A percentile compares a stretch with the other conserved stretches of the same genome.
Conservation (phyloP, 1,140 invertebrate genomes). For the Nomia melanderi region DNA sequence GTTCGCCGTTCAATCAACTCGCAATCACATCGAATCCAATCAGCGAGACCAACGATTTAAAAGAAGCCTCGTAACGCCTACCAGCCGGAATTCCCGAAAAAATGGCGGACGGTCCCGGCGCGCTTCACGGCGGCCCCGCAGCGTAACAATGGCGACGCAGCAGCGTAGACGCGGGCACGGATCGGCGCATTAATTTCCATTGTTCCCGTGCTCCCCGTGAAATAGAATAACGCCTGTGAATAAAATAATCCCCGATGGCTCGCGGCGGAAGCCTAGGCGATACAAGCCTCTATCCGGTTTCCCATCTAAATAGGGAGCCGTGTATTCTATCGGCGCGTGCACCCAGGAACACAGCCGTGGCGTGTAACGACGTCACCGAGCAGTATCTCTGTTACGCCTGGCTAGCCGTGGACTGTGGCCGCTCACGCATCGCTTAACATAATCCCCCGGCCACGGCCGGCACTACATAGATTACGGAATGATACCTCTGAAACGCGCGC, state of each 20-base stretch:
- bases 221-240: constrained; percentile 6
- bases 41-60: too few relatives aligned
- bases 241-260: constrained; percentile 17
- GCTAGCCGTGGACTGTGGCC: constrained; percentile 76
- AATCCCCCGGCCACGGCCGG: constrained; percentile 69
- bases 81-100: too few relatives aligned
- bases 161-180: background rate
- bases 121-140: too few relatives aligned
- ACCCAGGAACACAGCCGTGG: constrained; percentile 48
- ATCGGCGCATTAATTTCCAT: constrained; percentile 1
- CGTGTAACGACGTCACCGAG: constrained; percentile 73
- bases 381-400: constrained; percentile 78
- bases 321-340: constrained; percentile 44
- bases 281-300: constrained; percentile 3
- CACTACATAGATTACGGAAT: constrained; percentile 73
- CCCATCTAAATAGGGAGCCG: constrained; percentile 40
- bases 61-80: too few relatives aligned
- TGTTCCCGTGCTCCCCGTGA: background rate
- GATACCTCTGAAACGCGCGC: constrained; percentile 66
- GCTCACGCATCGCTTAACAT: constrained; percentile 79
- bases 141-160: background rate
- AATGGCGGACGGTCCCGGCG: too few relatives aligned
- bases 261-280: background rate
- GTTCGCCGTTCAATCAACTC: too few relatives aligned
- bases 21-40: too few relatives aligned